These are phyloP conservation scores for Suillia variegata DNA, from an alignment of 2,888 invertebrate genomes.

Conservation along the genomic window DNA sequence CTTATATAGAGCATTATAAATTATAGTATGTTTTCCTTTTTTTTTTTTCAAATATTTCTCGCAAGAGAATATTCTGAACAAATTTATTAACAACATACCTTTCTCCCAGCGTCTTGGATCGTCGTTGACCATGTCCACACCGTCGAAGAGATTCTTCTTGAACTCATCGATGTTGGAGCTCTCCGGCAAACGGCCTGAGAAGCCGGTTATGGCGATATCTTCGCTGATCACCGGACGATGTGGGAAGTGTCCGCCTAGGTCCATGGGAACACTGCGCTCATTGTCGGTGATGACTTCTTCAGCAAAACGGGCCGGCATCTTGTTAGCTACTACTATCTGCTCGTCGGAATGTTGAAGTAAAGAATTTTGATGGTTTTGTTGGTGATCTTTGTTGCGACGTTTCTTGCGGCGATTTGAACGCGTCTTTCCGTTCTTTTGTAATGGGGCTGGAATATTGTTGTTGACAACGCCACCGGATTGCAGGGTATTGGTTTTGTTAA, in stretches of 20 bases:
- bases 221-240: constrained; percentile 60
- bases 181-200: constrained; percentile 90
- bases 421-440: constrained; percentile 44
- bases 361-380: constrained; percentile 42
- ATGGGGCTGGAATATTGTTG: constrained; percentile 36
- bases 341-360: constrained; percentile 26
- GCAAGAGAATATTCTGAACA: background rate
- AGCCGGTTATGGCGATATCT: constrained; percentile 80
- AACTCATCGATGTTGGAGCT: constrained; percentile 91
- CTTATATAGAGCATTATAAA: too few relatives aligned
- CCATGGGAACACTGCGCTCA: constrained; percentile 45
- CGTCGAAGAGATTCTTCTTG: constrained; percentile 85
- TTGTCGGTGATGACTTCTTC: constrained; percentile 61
- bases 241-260: constrained; percentile 48
- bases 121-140: constrained; percentile 91
- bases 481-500: constrained; percentile 39
- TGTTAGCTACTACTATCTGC: constrained; percentile 42
- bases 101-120: constrained; percentile 89
- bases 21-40: too few relatives aligned
- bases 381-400: constrained; percentile 50
- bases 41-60: background rate
- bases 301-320: constrained; percentile 73
- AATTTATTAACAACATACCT: constrained; percentile 63
- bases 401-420: constrained; percentile 53
- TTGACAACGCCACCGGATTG: constrained; percentile 40